A percentile compares a stretch with the other conserved stretches of the same genome.
Evolutionary conservation across 2,113 vertebrate species (phyloP).

Genomic region (Ailurus styani): DNA sequence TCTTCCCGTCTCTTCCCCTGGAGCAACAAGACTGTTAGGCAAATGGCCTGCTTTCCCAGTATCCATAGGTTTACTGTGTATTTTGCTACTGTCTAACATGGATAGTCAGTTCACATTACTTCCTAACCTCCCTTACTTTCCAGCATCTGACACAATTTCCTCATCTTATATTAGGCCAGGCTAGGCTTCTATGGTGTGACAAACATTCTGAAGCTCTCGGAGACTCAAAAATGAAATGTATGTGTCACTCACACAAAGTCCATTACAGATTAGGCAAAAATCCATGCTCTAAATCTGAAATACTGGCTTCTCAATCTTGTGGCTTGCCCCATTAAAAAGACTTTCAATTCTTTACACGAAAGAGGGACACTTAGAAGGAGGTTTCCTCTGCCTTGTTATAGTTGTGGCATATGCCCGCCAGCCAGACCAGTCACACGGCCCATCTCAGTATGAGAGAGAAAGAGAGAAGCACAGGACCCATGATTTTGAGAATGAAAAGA

Average conservation of each 20-base stretch:
- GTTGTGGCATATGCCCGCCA: background rate
- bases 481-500: background rate
- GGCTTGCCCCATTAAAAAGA: background rate
- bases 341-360: background rate
- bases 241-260: background rate
- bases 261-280: background rate
- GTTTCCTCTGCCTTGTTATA: background rate
- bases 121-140: background rate
- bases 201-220: background rate
- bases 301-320: background rate
- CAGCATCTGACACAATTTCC: background rate
- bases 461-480: no score
- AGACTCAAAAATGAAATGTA: background rate
- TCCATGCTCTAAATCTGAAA: background rate
- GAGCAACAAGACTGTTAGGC: no score
- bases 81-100: background rate
- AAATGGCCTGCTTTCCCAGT: background rate
- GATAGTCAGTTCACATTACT: background rate
- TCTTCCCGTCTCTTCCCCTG: background rate
- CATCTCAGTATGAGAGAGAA: background rate
- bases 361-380: background rate
- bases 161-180: background rate
- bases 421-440: background rate
- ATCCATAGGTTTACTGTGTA: fast-evolving
- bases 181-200: background rate